A percentile compares a stretch with the other conserved stretches of the same genome.
These are phyloP conservation scores for Pseudococcus longispinus DNA, from an alignment of 2,888 invertebrate genomes.

Conservation along the genomic window DNA sequence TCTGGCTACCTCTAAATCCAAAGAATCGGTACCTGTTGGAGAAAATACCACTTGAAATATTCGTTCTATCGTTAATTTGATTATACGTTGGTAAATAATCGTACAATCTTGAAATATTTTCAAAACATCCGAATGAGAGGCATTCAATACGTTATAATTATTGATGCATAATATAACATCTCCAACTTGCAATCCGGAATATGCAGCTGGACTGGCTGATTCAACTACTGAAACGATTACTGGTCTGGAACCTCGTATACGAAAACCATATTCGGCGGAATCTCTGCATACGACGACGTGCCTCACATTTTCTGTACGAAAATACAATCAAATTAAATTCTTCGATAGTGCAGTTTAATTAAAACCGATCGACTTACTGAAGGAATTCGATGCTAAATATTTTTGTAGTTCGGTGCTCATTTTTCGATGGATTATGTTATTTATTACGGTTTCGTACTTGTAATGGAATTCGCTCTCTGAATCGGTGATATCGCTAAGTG, in stretches of 20 bases:
- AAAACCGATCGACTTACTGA: conserved; percentile 57
- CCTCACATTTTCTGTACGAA: conserved; percentile 83
- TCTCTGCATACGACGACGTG: conserved; percentile 82
- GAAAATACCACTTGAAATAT: neutral
- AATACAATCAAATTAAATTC: neutral
- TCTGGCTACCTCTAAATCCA: conserved; percentile 86
- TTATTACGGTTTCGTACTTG: conserved; percentile 84
- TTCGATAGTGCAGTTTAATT: neutral
- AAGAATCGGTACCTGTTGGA: conserved; percentile 70
- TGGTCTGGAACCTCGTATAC: conserved; percentile 93
- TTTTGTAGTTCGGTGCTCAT: conserved; percentile 90
- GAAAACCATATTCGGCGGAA: conserved; percentile 84
- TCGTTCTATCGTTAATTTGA: neutral
- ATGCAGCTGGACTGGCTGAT: conserved; percentile 91
- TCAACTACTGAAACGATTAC: conserved; percentile 97
- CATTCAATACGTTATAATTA: conserved; percentile 87
- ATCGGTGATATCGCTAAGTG: conserved; percentile 69
- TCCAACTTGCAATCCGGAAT: conserved; percentile 89
- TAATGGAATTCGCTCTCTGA: conserved; percentile 87
- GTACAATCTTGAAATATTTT: conserved; percentile 56
- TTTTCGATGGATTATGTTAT: conserved; percentile 87
- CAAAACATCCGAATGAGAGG: conserved; percentile 74
- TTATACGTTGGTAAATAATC: neutral
- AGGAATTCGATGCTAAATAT: conserved; percentile 71
- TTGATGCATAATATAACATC: conserved; percentile 93